Base-by-base conservation (phyloP, 2,797 vertebrate genomes). In the Siniperca obscura region DNA sequence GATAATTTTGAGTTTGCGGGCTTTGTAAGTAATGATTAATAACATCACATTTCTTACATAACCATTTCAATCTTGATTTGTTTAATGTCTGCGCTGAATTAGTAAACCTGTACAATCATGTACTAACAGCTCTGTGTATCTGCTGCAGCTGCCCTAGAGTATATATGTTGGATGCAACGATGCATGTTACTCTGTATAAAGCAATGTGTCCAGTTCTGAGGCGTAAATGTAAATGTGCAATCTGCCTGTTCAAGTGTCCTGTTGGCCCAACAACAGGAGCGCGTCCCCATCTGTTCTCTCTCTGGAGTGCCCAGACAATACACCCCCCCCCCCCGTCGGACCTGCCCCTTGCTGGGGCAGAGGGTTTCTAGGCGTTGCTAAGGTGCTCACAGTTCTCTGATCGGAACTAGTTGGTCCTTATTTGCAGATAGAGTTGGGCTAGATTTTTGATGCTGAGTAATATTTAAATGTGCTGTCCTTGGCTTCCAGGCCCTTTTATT, bases 141-240 rank as follows among this genome's bases (percentile, higher is more conserved):
- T 76, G 67, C 59, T 56, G 36, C 34, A 55, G 60, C 34, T 59
- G 59, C 42, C 27, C 61, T 64, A 48, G 44, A 73, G 50, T 53
- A 46, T 76, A 66, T 42, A 80, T 44, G 74, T 57, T 81, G 40
- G 69, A 55, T 56, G 74, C 68, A 87, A 80, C 27, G 64, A 68
- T 62, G 71, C 77, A 72, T 78, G 73, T 65, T 80, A 56, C 57
- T 80, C 66, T 38, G 46, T 77, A 77, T 79, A 59, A 87, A 83
- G 55, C 55, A 81, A 88, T 86, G 84, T 87, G 80, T 79, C 93
- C 91, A 90, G 84, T 94, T 96, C 95, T 79, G 91, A 97, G 96
- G 95, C 95, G 76, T 97, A 97, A 95, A 94, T 98, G 93, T 96
- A 96, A 95, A 98, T 98, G 97, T 97, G 96, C 96, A 97, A 96